phyloP scores from a whole-genome alignment of 2,113 vertebrate species.

The Heloderma charlesbogerti region DNA sequence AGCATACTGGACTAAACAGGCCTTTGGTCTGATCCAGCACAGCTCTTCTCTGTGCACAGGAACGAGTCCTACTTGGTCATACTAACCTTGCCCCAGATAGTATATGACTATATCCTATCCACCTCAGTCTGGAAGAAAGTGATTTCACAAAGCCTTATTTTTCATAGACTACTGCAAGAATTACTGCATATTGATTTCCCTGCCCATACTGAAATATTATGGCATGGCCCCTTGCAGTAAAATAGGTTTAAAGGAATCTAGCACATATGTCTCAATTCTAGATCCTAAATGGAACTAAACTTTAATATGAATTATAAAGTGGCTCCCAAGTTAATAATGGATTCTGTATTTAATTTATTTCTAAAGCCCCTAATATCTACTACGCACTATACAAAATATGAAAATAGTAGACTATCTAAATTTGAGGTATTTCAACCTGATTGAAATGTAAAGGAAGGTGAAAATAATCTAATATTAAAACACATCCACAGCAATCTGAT shows the following conservation, averaged over 20 bases:
- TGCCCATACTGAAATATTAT: background rate
- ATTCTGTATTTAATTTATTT: background rate
- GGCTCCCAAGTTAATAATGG: background rate
- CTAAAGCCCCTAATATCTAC: background rate
- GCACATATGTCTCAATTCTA: background rate
- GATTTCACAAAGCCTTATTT: background rate
- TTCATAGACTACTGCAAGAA: background rate
- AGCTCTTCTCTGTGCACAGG: background rate
- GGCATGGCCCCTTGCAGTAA: background rate
- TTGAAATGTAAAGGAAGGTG: constrained; percentile 73
- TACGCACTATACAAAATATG: background rate
- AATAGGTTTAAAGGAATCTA: background rate
- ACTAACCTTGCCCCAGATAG: background rate
- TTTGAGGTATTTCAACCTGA: background rate
- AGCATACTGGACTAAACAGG: too few relatives aligned
- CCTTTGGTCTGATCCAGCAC: too few relatives aligned
- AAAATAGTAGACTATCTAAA: background rate
- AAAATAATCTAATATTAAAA: constrained; percentile 78
- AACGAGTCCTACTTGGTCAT: background rate
- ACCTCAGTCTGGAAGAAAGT: background rate
- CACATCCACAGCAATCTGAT: constrained; percentile 68
- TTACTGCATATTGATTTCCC: background rate
- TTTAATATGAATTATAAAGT: background rate
- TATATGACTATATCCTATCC: background rate
- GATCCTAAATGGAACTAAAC: background rate